Evolutionary conservation across 1,140 invertebrate species (phyloP).

Genomic region (Idris sp.): DNA sequence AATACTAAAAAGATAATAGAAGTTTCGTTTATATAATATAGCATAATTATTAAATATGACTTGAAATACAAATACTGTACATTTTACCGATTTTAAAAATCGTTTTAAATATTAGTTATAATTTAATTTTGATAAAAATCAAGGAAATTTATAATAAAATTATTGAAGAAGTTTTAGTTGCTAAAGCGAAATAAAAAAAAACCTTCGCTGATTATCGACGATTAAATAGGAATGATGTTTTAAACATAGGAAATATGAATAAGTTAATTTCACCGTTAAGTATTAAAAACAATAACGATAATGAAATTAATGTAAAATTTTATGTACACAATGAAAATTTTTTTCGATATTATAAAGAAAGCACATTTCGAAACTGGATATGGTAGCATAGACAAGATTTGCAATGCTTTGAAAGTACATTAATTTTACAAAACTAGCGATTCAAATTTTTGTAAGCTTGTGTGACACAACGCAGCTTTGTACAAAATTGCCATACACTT

Average conservation of each 20-base stretch:
- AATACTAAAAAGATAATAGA: too few species aligned
- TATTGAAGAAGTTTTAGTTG: too few species aligned
- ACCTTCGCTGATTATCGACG: not conserved
- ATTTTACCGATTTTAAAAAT: too few species aligned
- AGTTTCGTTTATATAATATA: too few species aligned
- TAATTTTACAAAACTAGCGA: not conserved
- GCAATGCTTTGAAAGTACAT: slow-evolving; percentile 59
- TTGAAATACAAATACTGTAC: too few species aligned
- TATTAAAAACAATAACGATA: not conserved
- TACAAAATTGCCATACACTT: too few species aligned
- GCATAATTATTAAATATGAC: too few species aligned
- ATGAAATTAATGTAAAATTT: not conserved
- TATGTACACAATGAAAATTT: not conserved
- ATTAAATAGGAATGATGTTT: not conserved
- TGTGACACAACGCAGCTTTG: too few species aligned
- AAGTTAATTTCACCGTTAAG: not conserved
- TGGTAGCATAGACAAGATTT: slow-evolving; percentile 1
- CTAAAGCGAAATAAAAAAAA: too few species aligned
- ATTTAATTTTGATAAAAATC: too few species aligned
- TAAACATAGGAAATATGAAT: not conserved
- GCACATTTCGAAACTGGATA: not conserved
- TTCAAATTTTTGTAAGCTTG: not conserved
- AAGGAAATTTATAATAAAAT: too few species aligned
- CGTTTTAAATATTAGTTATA: too few species aligned
- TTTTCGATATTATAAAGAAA: not conserved